Evolutionary conservation across 2,113 vertebrate species (phyloP).

Genomic region (Lepus europaeus): DNA sequence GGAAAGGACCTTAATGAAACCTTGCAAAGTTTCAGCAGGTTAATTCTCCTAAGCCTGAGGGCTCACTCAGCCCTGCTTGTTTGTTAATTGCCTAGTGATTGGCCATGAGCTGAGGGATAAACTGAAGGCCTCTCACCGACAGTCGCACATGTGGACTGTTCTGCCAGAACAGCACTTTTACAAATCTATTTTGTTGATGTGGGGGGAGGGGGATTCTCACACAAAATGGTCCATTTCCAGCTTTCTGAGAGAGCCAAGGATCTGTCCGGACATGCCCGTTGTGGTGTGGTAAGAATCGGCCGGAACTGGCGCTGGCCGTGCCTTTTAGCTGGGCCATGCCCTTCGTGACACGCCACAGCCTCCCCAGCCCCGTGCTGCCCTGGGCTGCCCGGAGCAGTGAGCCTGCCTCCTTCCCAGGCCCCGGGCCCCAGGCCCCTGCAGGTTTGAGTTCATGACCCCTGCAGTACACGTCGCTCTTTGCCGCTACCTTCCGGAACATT

Average conservation of each 20-base stretch:
- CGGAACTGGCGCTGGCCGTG: neutral
- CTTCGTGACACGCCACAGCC: neutral
- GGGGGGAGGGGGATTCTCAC: neutral
- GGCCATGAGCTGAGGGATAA: neutral
- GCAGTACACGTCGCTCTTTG: slow-evolving; percentile 30
- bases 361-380: neutral
- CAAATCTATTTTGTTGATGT: neutral
- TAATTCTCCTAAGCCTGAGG: neutral
- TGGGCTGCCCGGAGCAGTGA: neutral
- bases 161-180: neutral
- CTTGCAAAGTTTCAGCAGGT: neutral
- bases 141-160: neutral
- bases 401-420: neutral
- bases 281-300: neutral
- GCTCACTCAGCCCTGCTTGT: neutral
- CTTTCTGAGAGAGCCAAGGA: neutral
- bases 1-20: slow-evolving; percentile 32
- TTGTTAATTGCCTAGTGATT: slow-evolving; percentile 27
- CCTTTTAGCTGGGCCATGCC: neutral
- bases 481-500: slow-evolving; percentile 31
- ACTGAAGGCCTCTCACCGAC: neutral
- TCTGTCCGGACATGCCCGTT: neutral
- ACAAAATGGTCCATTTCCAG: neutral
- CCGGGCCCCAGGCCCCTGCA: neutral
- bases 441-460: neutral